Conservation (phyloP, 2,888 invertebrate genomes). For the Stenichneumon culpator region DNA sequence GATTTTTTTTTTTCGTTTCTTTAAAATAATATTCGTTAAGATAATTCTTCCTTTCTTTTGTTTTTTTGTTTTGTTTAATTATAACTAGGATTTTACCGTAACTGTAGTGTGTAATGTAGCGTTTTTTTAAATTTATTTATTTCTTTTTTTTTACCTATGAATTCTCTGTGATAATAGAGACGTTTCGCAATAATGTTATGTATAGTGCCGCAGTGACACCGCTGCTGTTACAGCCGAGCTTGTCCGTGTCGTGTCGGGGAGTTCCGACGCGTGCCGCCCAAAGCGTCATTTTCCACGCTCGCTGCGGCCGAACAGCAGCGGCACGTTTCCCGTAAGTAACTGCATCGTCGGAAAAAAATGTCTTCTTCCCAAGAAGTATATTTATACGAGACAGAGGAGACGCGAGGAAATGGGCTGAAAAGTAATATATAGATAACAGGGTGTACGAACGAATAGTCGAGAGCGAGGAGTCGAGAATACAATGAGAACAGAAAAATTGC, state of each 20-base stretch:
- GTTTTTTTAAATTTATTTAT: constrained; percentile 50
- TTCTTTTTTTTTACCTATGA: constrained; percentile 37
- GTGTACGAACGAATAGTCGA: constrained; percentile 5
- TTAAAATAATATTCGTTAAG: constrained; percentile 54
- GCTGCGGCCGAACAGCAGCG: constrained; percentile 34
- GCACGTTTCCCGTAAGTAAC: constrained; percentile 70
- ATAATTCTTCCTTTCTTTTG: constrained; percentile 28
- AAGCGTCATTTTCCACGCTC: not conserved
- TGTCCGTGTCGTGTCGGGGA: not conserved
- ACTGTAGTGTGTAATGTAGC: constrained; percentile 67
- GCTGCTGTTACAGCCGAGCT: constrained; percentile 36
- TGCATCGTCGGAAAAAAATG: constrained; percentile 66
- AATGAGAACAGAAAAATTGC: not conserved
- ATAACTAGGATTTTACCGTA: constrained; percentile 55
- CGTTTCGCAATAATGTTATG: constrained; percentile 67
- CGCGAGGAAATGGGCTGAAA: constrained; percentile 40
- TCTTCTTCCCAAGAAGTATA: constrained; percentile 38
- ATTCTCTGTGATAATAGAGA: constrained; percentile 42
- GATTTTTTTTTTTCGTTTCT: constrained; percentile 64
- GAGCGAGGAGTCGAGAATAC: not conserved
- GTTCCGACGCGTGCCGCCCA: not conserved
- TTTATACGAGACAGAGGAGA: constrained; percentile 12
- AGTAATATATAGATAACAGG: constrained; percentile 30
- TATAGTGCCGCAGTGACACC: constrained; percentile 75
- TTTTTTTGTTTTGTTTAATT: constrained; percentile 25